phyloP scores from a whole-genome alignment of 2,888 invertebrate species.

The Dione juno region DNA sequence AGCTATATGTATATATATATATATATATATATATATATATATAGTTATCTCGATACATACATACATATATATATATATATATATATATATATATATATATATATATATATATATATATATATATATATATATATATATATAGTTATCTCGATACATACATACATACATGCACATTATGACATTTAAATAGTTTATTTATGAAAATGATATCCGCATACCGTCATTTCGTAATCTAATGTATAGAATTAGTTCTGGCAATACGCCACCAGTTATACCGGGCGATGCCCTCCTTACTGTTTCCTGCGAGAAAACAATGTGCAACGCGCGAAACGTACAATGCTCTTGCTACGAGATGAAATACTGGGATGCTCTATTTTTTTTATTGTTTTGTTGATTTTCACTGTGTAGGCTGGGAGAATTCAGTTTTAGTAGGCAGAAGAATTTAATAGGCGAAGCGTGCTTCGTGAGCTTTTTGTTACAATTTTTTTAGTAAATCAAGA shows the following conservation, averaged over 20 bases:
- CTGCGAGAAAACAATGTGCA: slow-evolving; percentile 62
- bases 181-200: slow-evolving; percentile 12
- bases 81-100: too few relatives aligned
- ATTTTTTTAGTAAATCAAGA: too few relatives aligned
- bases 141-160: neutral
- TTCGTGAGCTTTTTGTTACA: too few relatives aligned
- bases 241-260: slow-evolving; percentile 63
- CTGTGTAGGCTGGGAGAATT: neutral
- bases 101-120: too few relatives aligned
- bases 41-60: too few relatives aligned
- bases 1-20: too few relatives aligned
- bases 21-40: too few relatives aligned
- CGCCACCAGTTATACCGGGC: slow-evolving; percentile 70
- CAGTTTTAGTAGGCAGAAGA: neutral
- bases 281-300: slow-evolving; percentile 61
- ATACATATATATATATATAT: too few relatives aligned
- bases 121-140: too few relatives aligned
- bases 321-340: slow-evolving; percentile 39
- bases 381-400: too few relatives aligned
- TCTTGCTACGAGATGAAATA: neutral
- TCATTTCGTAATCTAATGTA: slow-evolving; percentile 59
- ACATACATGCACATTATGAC: neutral
- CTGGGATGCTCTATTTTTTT: neutral
- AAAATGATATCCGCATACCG: slow-evolving; percentile 52
- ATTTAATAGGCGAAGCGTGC: too few relatives aligned